These are phyloP conservation scores for Conops quadrifasciatus DNA, from an alignment of 2,888 invertebrate species.

Conservation along the genomic window DNA sequence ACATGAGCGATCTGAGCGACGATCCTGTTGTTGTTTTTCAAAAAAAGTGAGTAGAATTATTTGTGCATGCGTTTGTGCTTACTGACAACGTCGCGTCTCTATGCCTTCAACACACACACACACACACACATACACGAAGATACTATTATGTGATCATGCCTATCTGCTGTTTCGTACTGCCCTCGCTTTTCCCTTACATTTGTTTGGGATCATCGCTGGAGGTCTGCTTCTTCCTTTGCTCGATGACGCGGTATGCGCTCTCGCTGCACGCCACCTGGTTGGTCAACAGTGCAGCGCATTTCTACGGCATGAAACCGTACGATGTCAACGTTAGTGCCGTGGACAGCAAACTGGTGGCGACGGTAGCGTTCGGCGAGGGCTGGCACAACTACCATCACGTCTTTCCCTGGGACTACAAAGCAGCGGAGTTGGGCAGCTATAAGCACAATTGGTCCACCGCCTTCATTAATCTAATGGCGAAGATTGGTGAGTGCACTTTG, in stretches of 20 bases:
- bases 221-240: conserved; percentile 79
- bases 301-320: conserved; percentile 90
- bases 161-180: conserved; percentile 80
- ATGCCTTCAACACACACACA: no score
- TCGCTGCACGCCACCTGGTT: conserved; percentile 89
- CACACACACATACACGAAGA: no score
- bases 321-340: conserved; percentile 79
- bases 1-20: conserved; percentile 85
- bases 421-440: conserved; percentile 76
- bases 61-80: no score
- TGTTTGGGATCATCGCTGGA: conserved; percentile 79
- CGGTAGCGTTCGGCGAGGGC: conserved; percentile 78
- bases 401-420: conserved; percentile 85
- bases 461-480: conserved; percentile 74
- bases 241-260: conserved; percentile 79
- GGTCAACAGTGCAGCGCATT: conserved; percentile 93
- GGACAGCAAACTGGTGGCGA: conserved; percentile 74
- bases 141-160: conserved; percentile 79
- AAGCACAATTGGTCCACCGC: conserved; percentile 72
- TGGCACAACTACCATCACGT: conserved; percentile 92
- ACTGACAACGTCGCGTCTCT: no score
- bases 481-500: conserved; percentile 69
- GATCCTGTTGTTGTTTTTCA: conserved; percentile 90
- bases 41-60: conserved; percentile 72
- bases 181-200: conserved; percentile 78